Conservation (phyloP, 2,797 vertebrate species). For the Loris lydekkerianus region DNA sequence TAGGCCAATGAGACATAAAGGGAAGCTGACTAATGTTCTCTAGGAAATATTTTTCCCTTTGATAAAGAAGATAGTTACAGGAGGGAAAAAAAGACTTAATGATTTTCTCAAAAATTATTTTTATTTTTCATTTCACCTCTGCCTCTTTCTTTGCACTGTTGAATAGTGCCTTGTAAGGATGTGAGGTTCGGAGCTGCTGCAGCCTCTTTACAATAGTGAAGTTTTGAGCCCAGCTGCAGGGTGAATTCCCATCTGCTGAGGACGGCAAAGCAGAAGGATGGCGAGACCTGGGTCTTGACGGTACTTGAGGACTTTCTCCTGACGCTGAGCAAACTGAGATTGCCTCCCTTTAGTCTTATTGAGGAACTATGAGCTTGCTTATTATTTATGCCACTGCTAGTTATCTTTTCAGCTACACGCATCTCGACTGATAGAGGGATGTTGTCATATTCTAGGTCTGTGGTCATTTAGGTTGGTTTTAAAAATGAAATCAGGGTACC, state of each 20-base stretch:
- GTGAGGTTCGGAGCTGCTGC: not conserved
- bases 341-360: not conserved
- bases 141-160: not conserved
- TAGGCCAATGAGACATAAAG: not conserved
- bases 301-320: not conserved
- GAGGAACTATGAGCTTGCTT: not conserved
- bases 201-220: not conserved
- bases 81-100: not conserved
- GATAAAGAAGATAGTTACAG: not conserved
- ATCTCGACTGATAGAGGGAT: not conserved
- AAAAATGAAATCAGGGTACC: not conserved
- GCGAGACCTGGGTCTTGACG: not conserved
- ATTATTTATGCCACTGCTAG: not conserved
- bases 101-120: not conserved
- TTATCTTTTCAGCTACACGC: not conserved
- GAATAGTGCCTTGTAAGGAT: not conserved
- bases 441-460: not conserved
- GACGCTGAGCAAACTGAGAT: not conserved
- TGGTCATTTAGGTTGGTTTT: not conserved
- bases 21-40: not conserved
- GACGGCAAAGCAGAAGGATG: not conserved
- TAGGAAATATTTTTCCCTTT: not conserved
- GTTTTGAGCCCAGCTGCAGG: not conserved
- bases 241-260: too few species aligned
- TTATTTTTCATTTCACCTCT: not conserved